Base-by-base conservation (phyloP, 2,113 vertebrate genomes). In the Hemiprocne comata region DNA sequence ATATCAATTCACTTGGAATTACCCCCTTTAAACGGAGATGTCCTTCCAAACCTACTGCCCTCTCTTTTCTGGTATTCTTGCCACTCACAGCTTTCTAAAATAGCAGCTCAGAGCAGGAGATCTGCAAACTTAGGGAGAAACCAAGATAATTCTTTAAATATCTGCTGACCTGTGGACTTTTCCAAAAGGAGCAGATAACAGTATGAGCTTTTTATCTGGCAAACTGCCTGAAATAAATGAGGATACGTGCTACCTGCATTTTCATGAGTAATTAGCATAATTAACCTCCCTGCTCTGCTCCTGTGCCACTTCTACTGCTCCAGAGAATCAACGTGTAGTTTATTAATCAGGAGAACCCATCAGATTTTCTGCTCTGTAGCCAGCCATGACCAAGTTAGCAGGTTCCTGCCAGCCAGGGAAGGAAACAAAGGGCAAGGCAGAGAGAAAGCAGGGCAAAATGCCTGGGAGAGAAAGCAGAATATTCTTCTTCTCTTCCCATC, bases 261-360 rank as follows among this genome's bases (percentile, higher is more conserved):
- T 69, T 54, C 70, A 61, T 29, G 60, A 55, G 71, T 57, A 87
- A 94, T 95, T 82, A 93, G 79, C 81, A 60, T 87, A 89, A 95
- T 89, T 85, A 94, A 88, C 71, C 84, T 83, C 90, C 62, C 77
- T 65, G 76, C 74, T 86, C 89, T 76, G 53, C 83, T 91, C 74
- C 94, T 23, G 14, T 15, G 78, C 51, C 87, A 65, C 66, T 34
- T 89, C 74, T 61, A 25, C 26, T 0, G 5, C 82, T 77, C 55
- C 79, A 17, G 73, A 81, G 77, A 36, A 48, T 20, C 3, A 18
- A 69, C 9, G 17, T 40, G 19, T 3, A 25, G 57, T 44, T 81
- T 64, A 46, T 55, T 64, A 73, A 53, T 66, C 31, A 16, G 23
- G 34, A 87, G 90, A 67, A 44, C 29, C 42, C 28, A 1, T 34